Conservation (phyloP, 2,113 vertebrate genomes). For the Poeciliopsis occidentalis region DNA sequence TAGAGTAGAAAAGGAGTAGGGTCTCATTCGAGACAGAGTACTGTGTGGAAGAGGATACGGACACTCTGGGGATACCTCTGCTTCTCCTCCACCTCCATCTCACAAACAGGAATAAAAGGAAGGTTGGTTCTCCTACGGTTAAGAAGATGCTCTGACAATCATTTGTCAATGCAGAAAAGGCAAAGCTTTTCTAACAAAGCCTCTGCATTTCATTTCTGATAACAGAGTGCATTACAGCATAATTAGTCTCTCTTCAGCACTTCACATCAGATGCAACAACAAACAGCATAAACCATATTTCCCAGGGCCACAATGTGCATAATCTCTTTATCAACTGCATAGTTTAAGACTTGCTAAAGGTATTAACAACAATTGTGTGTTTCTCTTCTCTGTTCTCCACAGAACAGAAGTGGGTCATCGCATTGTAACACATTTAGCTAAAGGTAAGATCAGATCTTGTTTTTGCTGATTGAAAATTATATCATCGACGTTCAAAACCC, state of each 20-base stretch:
- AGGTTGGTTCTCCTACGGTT: conserved; percentile 62
- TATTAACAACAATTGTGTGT: conserved; percentile 2
- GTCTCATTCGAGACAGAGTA: conserved; percentile 57
- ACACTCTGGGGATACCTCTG: conserved; percentile 49
- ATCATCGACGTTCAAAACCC: conserved; percentile 9
- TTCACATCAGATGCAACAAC: conserved; percentile 8
- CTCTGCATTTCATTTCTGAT: background rate
- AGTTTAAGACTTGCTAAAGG: background rate
- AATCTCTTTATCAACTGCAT: conserved; percentile 9
- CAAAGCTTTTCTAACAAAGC: conserved; percentile 37
- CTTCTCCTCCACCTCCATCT: background rate
- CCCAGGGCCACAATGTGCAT: background rate
- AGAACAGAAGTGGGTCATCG: conserved; percentile 54
- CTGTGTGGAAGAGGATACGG: conserved; percentile 59
- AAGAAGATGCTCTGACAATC: conserved; percentile 51
- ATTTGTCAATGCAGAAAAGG: conserved; percentile 23
- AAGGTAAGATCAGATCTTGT: conserved; percentile 70
- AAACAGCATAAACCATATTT: conserved; percentile 2
- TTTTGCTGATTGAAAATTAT: conserved; percentile 20
- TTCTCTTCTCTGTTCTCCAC: conserved; percentile 37
- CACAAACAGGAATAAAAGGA: conserved; percentile 47
- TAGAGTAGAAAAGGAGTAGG: conserved; percentile 27
- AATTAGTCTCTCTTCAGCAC: background rate
- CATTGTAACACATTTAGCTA: conserved; percentile 58
- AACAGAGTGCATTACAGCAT: background rate